Evolutionary conservation across 2,797 vertebrate species (phyloP).

Genomic region (Fratercula arctica): DNA sequence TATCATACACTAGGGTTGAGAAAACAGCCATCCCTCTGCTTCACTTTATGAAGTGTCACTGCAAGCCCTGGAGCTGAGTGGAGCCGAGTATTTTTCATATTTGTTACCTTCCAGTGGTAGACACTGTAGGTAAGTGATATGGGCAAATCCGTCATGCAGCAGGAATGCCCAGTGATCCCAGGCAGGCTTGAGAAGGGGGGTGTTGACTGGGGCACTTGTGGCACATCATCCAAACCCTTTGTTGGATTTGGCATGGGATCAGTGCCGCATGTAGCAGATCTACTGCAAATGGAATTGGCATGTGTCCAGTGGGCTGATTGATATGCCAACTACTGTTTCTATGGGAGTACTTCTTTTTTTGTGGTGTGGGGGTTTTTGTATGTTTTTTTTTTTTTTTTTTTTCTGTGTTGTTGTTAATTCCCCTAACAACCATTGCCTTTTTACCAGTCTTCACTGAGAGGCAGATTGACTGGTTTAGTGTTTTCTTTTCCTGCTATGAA

Average conservation of each 20-base stretch:
- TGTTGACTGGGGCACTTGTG: neutral
- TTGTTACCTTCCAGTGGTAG: neutral
- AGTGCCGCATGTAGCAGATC: neutral
- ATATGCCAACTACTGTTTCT: neutral
- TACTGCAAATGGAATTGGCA: neutral
- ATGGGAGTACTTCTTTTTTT: neutral
- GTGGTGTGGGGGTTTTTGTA: accelerated
- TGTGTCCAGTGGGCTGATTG: neutral
- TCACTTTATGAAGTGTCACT: neutral
- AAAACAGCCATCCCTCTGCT: neutral
- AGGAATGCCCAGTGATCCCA: neutral
- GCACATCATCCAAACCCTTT: neutral
- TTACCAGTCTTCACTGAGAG: neutral
- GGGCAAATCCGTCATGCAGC: neutral
- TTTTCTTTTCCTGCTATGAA: neutral
- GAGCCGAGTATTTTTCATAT: neutral
- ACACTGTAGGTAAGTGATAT: neutral
- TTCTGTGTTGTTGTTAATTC: neutral
- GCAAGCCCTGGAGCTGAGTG: neutral
- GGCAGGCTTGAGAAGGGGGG: neutral
- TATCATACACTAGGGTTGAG: neutral
- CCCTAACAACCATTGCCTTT: neutral
- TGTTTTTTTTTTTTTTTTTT: too few species aligned
- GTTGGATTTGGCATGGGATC: neutral
- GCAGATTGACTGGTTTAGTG: neutral